Base-by-base conservation (phyloP, 2,888 invertebrate species). In the Fissipunctia ypsillon region DNA sequence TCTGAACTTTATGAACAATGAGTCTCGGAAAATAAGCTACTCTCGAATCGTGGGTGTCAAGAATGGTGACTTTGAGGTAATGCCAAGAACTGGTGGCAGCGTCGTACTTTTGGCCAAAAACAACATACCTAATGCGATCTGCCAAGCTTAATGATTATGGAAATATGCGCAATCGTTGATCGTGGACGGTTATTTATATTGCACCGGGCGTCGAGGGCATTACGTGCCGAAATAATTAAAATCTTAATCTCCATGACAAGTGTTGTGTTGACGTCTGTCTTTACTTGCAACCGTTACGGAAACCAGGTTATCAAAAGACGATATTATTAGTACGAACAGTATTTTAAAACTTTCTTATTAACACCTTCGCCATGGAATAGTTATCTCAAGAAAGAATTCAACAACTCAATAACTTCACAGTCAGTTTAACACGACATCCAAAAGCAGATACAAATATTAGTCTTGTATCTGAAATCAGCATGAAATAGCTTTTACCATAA, bases 401-500 rank as follows among this genome's bases (percentile, higher is more conserved):
- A 41, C 28, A 31, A 48, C 22, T 38, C 19, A 76, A 48, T 50
- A 50, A 28, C 48, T 67, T 56, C 56, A 48, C 25, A 25, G 31
- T 31, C 54, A 54, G 48, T 76, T 76, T 57, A 48, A 57, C 22
- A 50, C 19, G 48, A 74, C 41, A 57, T 50, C 31, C 22, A 57
- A 76, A 69, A 41, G 1, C 69, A 52, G 38, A 78, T 63, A 50
- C 71, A 71, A 76, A 72, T 72, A 78, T 76, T 72, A 14, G 45
- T 57, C 19, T 25, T 25, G 41, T 59, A n/a, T 57, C 25, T 14
- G 25, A 61, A 70, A 59, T 64, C 57, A 45, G 52, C 57, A 76
- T 59, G 73, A 64, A 63, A 79, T 79, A 52, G 73, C 76, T 79
- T 75, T 76, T 63, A 76, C 50, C 43, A 63, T 28, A 41, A 73